Percentiles rank a stretch among this genome's conserved stretches.
phyloP scores from a whole-genome alignment of 2,113 vertebrate species.

The Fregetta grallaria region DNA sequence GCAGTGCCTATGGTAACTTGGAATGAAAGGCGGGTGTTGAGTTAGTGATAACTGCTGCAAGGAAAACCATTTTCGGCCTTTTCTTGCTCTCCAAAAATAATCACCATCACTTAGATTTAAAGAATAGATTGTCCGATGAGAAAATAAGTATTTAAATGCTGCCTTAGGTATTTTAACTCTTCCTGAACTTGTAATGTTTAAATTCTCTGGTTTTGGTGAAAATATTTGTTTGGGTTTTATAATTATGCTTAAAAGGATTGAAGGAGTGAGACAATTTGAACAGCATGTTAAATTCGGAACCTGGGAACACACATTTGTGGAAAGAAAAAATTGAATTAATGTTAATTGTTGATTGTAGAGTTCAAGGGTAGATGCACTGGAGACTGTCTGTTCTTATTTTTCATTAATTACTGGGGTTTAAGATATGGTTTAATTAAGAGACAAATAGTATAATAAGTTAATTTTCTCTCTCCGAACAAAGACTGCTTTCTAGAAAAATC shows the following conservation, averaged over 20 bases:
- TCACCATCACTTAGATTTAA: not conserved
- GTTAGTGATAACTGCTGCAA: not conserved
- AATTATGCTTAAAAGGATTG: not conserved
- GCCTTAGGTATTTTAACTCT: not conserved
- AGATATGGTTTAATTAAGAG: conserved; percentile 59
- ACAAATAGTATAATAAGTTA: conserved; percentile 58
- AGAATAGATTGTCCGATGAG: not conserved
- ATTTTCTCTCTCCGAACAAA: conserved; percentile 61
- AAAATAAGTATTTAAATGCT: conserved; percentile 3
- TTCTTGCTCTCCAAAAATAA: not conserved
- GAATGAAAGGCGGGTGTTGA: not conserved
- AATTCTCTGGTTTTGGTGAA: not conserved
- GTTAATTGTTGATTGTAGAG: conserved; percentile 52
- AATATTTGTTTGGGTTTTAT: not conserved
- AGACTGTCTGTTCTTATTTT: conserved; percentile 61
- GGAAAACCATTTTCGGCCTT: not conserved
- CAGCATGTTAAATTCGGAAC: not conserved
- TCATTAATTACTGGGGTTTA: conserved; percentile 56
- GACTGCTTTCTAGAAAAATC: not conserved
- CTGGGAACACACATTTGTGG: not conserved
- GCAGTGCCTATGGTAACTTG: not conserved
- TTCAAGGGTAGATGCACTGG: conserved; percentile 38
- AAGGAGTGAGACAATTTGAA: not conserved
- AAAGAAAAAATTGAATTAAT: conserved; percentile 9
- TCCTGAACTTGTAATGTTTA: not conserved